phyloP scores from a whole-genome alignment of 2,113 vertebrate species.

The Edolisoma coerulescens region DNA sequence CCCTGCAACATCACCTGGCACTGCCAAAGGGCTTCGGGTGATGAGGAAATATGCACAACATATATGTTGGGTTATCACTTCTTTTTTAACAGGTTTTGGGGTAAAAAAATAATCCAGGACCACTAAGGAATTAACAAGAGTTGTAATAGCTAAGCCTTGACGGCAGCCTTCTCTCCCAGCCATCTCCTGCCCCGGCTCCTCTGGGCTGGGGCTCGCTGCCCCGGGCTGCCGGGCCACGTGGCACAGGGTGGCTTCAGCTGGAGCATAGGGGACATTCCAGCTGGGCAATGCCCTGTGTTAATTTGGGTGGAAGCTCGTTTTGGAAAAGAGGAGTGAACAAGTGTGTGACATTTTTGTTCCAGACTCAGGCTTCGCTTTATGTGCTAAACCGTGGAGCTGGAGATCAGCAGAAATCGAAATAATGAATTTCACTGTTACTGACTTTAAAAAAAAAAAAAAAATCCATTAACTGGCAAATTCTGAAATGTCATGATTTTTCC shows the following conservation, averaged over 20 bases:
- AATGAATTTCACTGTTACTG: neutral
- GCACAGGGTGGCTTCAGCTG: neutral
- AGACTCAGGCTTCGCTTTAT: neutral
- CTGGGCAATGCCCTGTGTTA: neutral
- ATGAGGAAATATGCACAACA: rapidly evolving
- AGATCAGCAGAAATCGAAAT: neutral
- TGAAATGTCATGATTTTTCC: constrained; percentile 3
- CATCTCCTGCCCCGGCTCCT: rapidly evolving
- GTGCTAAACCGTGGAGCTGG: neutral
- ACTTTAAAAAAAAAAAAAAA: neutral
- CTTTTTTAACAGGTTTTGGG: neutral
- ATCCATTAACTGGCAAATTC: neutral
- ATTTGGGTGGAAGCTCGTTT: neutral
- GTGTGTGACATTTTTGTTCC: neutral
- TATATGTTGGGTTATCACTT: neutral
- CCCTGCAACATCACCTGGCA: neutral
- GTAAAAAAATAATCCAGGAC: neutral
- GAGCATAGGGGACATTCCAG: neutral
- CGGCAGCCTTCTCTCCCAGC: neutral
- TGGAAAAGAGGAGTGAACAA: neutral
- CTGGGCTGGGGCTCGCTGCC: rapidly evolving
- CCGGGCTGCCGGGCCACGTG: rapidly evolving
- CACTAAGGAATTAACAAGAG: neutral
- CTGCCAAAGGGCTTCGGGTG: neutral
- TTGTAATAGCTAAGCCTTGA: neutral